Base-by-base conservation (phyloP, 2,797 vertebrate genomes). In the Enteromius argenteus region DNA sequence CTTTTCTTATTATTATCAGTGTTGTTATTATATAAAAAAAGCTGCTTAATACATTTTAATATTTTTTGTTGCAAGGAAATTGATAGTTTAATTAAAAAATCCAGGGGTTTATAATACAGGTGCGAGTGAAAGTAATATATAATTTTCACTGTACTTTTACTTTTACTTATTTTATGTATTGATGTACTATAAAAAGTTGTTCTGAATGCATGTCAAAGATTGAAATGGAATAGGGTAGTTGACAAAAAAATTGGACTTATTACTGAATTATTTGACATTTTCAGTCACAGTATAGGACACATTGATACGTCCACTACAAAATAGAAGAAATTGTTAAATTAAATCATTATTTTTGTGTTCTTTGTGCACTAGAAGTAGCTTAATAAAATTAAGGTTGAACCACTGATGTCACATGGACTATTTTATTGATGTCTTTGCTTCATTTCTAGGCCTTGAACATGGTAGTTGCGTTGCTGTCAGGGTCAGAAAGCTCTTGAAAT, bases 401-500 rank as follows among this genome's bases (percentile, higher is more conserved):
- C 21, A 3, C 21, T n/a, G 21, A n/a, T 56, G 21, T n/a, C 53
- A 56, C 51, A n/a, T 21, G 8, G 19, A n/a, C 51, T n/a, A 56
- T 56, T 58, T 58, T 56, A 56, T 10, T 3, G 3, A 23, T 58
- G 56, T 58, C 56, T 58, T 58, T n/a, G n/a, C 3, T 11, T 23
- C 9, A n/a, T 58, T 58, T 23, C 9, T 58, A 1, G 21, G 53
- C 53, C n/a, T 58, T 58, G 21, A 58, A n/a, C 21, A 1, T 58
- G 53, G 21, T 23, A 23, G 9, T 23, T 58, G 53, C 1, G 4
- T 23, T 58, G 10, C n/a, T 58, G n/a, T 58, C 10, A 23, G 10
- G n/a, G n/a, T 58, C n/a, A 58, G 56, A 58, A 58, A 58, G 56
- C n/a, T 58, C 56, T 58, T 58, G n/a, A 58, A 23, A 58, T 58